These are phyloP conservation scores for Nesogale talazaci DNA, from an alignment of 2,113 vertebrate genomes.

Conservation along the genomic window DNA sequence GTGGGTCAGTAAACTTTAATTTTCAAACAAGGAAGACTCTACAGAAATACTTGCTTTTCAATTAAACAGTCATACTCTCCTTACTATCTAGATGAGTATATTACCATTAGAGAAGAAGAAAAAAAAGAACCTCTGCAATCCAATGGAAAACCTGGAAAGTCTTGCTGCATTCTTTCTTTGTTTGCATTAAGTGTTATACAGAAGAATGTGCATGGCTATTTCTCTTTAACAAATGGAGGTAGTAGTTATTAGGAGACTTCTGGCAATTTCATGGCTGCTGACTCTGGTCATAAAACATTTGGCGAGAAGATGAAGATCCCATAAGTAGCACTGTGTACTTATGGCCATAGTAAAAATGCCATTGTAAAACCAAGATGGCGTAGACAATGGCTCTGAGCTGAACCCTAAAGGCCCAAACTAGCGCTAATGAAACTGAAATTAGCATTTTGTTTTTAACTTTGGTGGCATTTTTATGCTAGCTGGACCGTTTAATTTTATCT, in stretches of 20 bases:
- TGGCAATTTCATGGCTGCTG: neutral
- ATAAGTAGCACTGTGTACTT: neutral
- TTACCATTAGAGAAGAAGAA: neutral
- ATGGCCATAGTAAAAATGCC: neutral
- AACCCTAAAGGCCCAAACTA: neutral
- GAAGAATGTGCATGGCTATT: neutral
- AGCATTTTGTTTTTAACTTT: neutral
- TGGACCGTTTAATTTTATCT: constrained; percentile 53
- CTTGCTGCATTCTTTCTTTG: neutral
- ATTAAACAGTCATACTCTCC: neutral
- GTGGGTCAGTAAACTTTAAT: neutral
- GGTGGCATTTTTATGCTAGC: constrained; percentile 13
- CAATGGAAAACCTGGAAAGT: neutral
- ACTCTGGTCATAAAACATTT: rapidly evolving
- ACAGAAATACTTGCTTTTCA: neutral
- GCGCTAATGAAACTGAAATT: neutral
- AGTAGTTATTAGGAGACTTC: neutral
- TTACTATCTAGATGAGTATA: neutral
- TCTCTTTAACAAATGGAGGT: neutral
- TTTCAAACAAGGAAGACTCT: neutral
- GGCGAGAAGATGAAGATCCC: neutral
- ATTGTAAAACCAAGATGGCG: neutral
- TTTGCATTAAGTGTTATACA: neutral
- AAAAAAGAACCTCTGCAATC: rapidly evolving
- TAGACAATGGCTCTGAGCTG: neutral